These are phyloP conservation scores for Watsonalla binaria DNA, from an alignment of 2,888 invertebrate species.

Conservation along the genomic window DNA sequence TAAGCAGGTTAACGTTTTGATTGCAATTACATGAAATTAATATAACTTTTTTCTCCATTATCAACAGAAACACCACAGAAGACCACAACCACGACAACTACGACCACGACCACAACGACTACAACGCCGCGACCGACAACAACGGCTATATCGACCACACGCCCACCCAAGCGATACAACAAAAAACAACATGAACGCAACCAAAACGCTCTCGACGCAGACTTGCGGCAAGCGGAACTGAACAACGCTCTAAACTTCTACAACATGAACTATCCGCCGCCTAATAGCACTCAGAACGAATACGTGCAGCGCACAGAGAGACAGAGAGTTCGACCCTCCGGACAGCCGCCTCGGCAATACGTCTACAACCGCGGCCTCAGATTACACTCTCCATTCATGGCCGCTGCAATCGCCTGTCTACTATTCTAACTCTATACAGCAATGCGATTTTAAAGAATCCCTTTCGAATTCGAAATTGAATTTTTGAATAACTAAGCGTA, in stretches of 20 bases:
- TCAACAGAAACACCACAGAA: slow-evolving; percentile 70
- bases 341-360: slow-evolving; percentile 50
- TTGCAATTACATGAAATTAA: not conserved
- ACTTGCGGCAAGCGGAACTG: slow-evolving; percentile 52
- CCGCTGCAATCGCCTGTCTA: slow-evolving; percentile 14
- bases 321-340: slow-evolving; percentile 69
- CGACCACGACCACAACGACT: slow-evolving; percentile 64
- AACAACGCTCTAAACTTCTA: slow-evolving; percentile 63
- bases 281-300: slow-evolving; percentile 57
- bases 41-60: slow-evolving; percentile 7
- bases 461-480: slow-evolving; percentile 27
- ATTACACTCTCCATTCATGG: slow-evolving; percentile 6
- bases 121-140: slow-evolving; percentile 50
- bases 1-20: too few species aligned
- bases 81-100: slow-evolving; percentile 66
- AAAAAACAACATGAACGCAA: slow-evolving; percentile 60
- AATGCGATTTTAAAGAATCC: slow-evolving; percentile 6
- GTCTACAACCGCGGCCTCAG: slow-evolving; percentile 42
- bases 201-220: slow-evolving; percentile 61
- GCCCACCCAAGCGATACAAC: slow-evolving; percentile 57
- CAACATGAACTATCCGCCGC: slow-evolving; percentile 45
- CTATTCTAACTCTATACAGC: slow-evolving; percentile 27
- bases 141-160: slow-evolving; percentile 47
- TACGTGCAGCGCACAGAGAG: slow-evolving; percentile 62
- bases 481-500: slow-evolving; percentile 19